These are phyloP conservation scores for Microplitis deprimator DNA, from an alignment of 2,888 invertebrate genomes.

Conservation along the genomic window DNA sequence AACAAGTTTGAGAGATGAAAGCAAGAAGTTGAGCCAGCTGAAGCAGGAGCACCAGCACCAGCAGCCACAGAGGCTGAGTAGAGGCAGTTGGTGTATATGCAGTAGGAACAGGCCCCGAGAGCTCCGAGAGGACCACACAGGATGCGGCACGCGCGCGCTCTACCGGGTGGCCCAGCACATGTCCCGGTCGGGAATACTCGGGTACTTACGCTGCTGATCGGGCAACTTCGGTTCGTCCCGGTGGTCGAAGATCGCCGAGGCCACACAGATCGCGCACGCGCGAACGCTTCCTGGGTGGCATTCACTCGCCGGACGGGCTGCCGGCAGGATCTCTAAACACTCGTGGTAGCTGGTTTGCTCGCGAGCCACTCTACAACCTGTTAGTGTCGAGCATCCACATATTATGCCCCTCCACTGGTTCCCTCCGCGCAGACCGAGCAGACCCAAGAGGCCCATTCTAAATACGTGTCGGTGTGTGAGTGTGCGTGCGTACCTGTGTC, in stretches of 20 bases:
- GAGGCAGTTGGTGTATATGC: constrained; percentile 16
- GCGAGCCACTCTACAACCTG: constrained; percentile 65
- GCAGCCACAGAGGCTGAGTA: constrained; percentile 40
- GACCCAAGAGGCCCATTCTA: not conserved
- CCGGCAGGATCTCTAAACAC: constrained; percentile 48
- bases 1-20: not conserved
- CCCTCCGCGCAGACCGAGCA: not conserved
- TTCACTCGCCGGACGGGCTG: constrained; percentile 66
- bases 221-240: constrained; percentile 60
- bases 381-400: constrained; percentile 67
- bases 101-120: not conserved
- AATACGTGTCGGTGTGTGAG: not conserved
- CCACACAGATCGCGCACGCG: constrained; percentile 71
- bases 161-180: constrained; percentile 72
- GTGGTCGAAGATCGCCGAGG: constrained; percentile 59
- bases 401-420: constrained; percentile 56
- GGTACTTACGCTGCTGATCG: constrained; percentile 58
- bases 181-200: constrained; percentile 64
- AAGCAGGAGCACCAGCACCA: constrained; percentile 28
- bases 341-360: constrained; percentile 39
- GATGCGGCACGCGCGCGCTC: constrained; percentile 83
- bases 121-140: constrained; percentile 77
- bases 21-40: constrained; percentile 46
- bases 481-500: not conserved
- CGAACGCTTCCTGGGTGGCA: constrained; percentile 70